Percentiles rank a stretch among this genome's conserved stretches.
Evolutionary conservation across 1,140 invertebrate species (phyloP).

Genomic region (Drosophila triauraria): DNA sequence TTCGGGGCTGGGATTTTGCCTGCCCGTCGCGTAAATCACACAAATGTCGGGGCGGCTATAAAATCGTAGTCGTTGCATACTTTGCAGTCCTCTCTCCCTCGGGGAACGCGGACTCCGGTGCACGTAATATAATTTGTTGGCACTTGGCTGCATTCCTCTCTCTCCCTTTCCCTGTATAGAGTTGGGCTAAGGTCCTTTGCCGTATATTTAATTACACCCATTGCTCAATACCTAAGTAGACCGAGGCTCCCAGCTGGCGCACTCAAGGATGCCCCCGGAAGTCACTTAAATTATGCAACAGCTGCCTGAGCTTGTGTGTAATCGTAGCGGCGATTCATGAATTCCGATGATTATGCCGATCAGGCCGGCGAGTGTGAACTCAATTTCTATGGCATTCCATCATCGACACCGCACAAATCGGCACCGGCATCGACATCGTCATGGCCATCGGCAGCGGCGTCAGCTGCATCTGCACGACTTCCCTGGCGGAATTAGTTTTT

Average conservation of each 20-base stretch:
- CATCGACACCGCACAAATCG: conserved; percentile 34
- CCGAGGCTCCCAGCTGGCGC: neutral
- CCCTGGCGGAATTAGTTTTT: conserved; percentile 72
- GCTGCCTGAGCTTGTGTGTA: conserved; percentile 44
- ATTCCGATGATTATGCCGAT: conserved; percentile 78
- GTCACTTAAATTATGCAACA: conserved; percentile 72
- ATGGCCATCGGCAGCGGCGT: conserved; percentile 34
- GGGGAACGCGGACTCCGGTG: conserved; percentile 7
- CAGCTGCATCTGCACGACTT: conserved; percentile 40
- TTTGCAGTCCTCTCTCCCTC: conserved; percentile 47
- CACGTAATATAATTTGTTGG: conserved; percentile 56
- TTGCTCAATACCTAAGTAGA: conserved; percentile 9
- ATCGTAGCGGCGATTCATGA: conserved; percentile 68
- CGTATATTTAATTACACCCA: conserved; percentile 65
- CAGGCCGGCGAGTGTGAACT: conserved; percentile 71
- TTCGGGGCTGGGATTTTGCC: conserved; percentile 45
- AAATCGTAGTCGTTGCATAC: conserved; percentile 63
- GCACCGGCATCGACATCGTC: conserved; percentile 34
- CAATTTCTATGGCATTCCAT: conserved; percentile 62
- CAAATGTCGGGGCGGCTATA: conserved; percentile 64
- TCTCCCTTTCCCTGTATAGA: neutral
- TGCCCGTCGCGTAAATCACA: conserved; percentile 69
- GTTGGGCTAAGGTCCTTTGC: neutral
- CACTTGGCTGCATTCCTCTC: conserved; percentile 51
- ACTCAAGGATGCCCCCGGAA: conserved; percentile 14